phyloP scores from a whole-genome alignment of 2,888 invertebrate species.

The Harmothoe impar region DNA sequence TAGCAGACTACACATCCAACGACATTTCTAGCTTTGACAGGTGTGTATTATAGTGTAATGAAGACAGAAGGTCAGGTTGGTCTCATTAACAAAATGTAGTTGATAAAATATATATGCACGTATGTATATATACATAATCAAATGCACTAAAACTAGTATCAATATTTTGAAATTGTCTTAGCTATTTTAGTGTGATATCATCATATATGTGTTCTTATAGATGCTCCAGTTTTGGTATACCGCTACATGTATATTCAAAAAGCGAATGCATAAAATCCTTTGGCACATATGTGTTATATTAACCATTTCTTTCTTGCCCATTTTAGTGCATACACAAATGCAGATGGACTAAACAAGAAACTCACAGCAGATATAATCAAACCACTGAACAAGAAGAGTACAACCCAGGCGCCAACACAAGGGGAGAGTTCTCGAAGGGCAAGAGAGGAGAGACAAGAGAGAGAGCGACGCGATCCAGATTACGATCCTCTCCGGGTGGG shows the following conservation, averaged over 20 bases:
- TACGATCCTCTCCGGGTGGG: slow-evolving; percentile 58
- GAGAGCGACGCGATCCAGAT: slow-evolving; percentile 16
- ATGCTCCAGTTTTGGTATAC: too few species aligned
- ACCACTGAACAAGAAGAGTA: not conserved
- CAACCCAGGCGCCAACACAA: not conserved
- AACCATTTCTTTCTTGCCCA: not conserved
- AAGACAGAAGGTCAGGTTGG: too few species aligned
- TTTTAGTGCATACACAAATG: slow-evolving; percentile 56
- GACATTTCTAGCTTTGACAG: slow-evolving; percentile 55
- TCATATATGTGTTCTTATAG: too few species aligned
- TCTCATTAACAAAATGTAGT: too few species aligned
- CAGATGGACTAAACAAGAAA: slow-evolving; percentile 17
- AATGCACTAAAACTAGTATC: too few species aligned
- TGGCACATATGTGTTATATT: not conserved
- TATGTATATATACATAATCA: too few species aligned
- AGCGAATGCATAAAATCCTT: too few species aligned
- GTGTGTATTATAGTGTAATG: slow-evolving; percentile 1
- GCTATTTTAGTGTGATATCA: too few species aligned
- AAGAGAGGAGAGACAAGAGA: not conserved
- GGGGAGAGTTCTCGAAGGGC: not conserved
- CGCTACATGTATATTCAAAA: too few species aligned
- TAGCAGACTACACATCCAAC: slow-evolving; percentile 37
- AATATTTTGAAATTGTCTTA: too few species aligned
- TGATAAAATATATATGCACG: too few species aligned
- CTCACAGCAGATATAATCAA: slow-evolving; percentile 51